These are phyloP conservation scores for Clarias gariepinus DNA, from an alignment of 2,113 vertebrate genomes.

Conservation along the genomic window DNA sequence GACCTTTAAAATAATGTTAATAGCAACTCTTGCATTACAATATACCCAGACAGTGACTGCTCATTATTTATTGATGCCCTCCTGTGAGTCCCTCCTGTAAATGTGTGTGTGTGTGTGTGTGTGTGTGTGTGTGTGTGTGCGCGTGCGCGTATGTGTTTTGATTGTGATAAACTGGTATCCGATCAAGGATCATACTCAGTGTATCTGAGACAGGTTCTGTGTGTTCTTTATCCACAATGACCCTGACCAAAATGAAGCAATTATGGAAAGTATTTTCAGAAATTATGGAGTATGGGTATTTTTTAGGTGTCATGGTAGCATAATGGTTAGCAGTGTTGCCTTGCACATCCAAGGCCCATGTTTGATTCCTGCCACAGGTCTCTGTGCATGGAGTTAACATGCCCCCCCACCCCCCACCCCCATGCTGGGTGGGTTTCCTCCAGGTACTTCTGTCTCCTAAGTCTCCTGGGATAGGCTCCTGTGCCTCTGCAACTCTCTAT, in stretches of 20 bases:
- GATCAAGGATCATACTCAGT: not conserved
- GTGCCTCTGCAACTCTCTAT: too few species aligned
- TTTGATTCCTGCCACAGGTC: too few species aligned
- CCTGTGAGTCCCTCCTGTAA: not conserved
- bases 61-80: conserved; percentile 7
- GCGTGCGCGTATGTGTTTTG: not conserved
- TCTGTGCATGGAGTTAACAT: too few species aligned
- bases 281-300: not conserved
- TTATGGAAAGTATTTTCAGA: not conserved
- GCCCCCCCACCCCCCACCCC: too few species aligned
- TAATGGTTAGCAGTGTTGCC: too few species aligned
- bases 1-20: not conserved
- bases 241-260: not conserved
- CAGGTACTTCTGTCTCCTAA: too few species aligned
- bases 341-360: too few species aligned
- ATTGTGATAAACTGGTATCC: not conserved
- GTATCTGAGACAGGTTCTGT: not conserved
- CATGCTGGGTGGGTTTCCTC: too few species aligned
- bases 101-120: not conserved
- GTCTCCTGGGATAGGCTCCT: too few species aligned
- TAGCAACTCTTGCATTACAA: not conserved
- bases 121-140: not conserved
- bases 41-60: not conserved
- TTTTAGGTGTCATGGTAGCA: too few species aligned
- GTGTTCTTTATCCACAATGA: not conserved